Conservation (phyloP, 30 jellyfish, hydroid and myxozoan genomes). For the Haliclystus octoradiatus region DNA sequence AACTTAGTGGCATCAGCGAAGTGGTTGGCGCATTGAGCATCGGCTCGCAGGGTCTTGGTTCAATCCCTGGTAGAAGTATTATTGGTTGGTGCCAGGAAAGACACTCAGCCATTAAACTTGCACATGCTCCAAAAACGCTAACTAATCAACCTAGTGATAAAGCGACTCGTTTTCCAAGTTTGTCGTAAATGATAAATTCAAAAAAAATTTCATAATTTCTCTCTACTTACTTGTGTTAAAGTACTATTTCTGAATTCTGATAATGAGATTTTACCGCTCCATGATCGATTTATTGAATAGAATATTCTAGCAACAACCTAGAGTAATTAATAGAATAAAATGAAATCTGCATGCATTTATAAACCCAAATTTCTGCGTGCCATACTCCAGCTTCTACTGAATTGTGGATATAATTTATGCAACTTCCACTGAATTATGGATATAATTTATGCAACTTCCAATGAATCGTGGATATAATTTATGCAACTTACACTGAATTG, state of each 20-base stretch:
- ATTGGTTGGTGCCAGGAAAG: background rate
- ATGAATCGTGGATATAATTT: too few relatives aligned
- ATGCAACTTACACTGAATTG: too few relatives aligned
- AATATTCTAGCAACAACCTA: constrained; percentile 89
- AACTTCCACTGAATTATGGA: too few relatives aligned
- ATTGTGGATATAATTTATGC: too few relatives aligned
- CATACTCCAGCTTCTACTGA: too few relatives aligned
- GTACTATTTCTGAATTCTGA: constrained; percentile 72
- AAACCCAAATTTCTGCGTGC: too few relatives aligned
- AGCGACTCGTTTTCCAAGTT: background rate
- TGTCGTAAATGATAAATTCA: background rate
- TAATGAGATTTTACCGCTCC: constrained; percentile 80
- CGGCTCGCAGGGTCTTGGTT: too few relatives aligned
- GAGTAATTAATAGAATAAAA: background rate
- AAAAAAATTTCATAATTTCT: background rate
- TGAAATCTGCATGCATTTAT: too few relatives aligned
- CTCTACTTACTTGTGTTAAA: constrained; percentile 48
- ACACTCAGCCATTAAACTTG: background rate
- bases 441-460: too few relatives aligned
- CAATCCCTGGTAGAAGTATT: too few relatives aligned
- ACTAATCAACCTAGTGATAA: background rate
- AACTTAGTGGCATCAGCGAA: too few relatives aligned
- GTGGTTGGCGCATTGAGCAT: too few relatives aligned
- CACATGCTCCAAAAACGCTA: background rate
- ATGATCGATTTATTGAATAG: constrained; percentile 74